Base-by-base conservation (phyloP, 2,113 vertebrate genomes). In the Pagrus major region DNA sequence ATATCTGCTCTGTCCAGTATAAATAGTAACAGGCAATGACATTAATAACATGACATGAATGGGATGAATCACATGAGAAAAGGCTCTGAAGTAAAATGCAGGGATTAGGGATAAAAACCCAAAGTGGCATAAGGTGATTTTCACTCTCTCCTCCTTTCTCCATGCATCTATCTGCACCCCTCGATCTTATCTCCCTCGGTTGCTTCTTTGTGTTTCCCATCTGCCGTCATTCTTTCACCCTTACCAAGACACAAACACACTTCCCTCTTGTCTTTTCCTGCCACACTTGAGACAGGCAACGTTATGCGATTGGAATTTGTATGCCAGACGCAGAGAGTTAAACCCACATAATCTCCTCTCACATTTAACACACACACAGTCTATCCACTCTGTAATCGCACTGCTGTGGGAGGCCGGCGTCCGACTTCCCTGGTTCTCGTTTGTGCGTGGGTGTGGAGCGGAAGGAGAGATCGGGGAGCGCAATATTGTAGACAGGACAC, bases 301-400 rank as follows among this genome's bases (percentile, higher is more conserved):
- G 94, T 95, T 95, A 94, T 90, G 87, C 91, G 94, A 94, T 96
- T 92, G 89, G 91, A 96, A 94, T 96, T 93, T 95, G 94, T 94
- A 92, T 96, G 96, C 94, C 95, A 96, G 95, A 96, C 92, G 86
- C 93, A 88, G 89, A 92, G 94, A 94, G 93, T 96, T 96, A 97
- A 96, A 96, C 94, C 96, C 95, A 92, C 90, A 95, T 97, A 97
- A 98, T 97, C 96, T 97, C 91, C 94, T 96, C 95, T 96, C 95
- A 94, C 95, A 93, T 90, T 90, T 95, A 96, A 95, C 95, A 93
- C 82, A 88, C 94, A 95, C 76, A 81, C 91, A 94, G 91, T 94
- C 94, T 84, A 92, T 89, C 93, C 92, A 92, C 93, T 91, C 93
- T 89, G 94, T 93, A 94, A 96, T 93, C 81, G 46, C 85, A 90